A percentile compares a stretch with the other conserved stretches of the same genome.
These are phyloP conservation scores for Cosmia trapezina DNA, from an alignment of 2,888 invertebrate species.

Conservation along the genomic window DNA sequence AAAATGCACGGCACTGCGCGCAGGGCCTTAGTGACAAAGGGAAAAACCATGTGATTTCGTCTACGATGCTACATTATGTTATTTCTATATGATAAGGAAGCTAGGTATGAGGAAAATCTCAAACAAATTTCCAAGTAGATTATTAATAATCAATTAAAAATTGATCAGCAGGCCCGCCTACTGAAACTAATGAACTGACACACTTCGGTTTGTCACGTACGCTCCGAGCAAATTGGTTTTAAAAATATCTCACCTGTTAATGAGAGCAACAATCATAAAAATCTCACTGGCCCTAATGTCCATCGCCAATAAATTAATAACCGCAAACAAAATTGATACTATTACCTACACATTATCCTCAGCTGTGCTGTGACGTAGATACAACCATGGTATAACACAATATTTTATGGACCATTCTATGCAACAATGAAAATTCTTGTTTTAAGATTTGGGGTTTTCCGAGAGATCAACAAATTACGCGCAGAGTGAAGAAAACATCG, in stretches of 20 bases:
- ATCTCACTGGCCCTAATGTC: slow-evolving; percentile 80
- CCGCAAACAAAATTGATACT: slow-evolving; percentile 72
- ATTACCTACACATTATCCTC: slow-evolving; percentile 62
- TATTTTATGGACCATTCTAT: slow-evolving; percentile 63
- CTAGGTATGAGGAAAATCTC: slow-evolving; percentile 78
- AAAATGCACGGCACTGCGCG: too few relatives aligned
- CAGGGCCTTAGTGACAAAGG: neutral
- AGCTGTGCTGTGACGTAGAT: slow-evolving; percentile 69
- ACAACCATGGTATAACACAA: slow-evolving; percentile 25
- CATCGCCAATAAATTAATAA: slow-evolving; percentile 76
- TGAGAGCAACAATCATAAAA: slow-evolving; percentile 77
- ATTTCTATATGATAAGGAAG: neutral
- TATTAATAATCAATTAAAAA: slow-evolving; percentile 80
- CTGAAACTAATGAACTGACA: slow-evolving; percentile 77
- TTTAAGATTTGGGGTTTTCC: slow-evolving; percentile 4
- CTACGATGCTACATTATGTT: neutral
- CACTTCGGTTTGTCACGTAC: slow-evolving; percentile 85
- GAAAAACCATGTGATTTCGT: slow-evolving; percentile 17
- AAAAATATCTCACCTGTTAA: slow-evolving; percentile 74
- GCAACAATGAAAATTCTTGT: slow-evolving; percentile 52
- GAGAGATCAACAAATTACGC: slow-evolving; percentile 8
- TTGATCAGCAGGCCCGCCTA: slow-evolving; percentile 69
- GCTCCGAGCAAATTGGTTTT: slow-evolving; percentile 71
- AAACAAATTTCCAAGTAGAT: slow-evolving; percentile 69
- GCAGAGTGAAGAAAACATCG: slow-evolving; percentile 5